These are phyloP conservation scores for Ericerus pela DNA, from an alignment of 1,140 invertebrate species.

Conservation along the genomic window DNA sequence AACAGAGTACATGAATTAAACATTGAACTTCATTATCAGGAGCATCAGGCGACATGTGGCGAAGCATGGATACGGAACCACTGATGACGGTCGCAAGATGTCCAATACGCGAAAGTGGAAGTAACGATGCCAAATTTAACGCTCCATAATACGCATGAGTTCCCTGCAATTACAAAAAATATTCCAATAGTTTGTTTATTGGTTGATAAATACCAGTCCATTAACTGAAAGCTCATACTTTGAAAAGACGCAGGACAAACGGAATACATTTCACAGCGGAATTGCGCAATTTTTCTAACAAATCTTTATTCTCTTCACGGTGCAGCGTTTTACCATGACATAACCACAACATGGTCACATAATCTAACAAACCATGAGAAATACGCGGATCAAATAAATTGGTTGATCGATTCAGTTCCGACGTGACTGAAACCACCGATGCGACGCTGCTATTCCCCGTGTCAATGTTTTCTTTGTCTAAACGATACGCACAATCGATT, in stretches of 20 bases:
- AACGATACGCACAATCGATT: too few relatives aligned
- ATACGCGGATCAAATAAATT: neutral
- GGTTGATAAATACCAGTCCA: neutral
- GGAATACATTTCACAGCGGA: neutral
- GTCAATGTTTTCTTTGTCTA: too few relatives aligned
- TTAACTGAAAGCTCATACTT: neutral
- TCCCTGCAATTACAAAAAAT: constrained; percentile 17
- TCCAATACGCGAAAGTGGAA: constrained; percentile 15
- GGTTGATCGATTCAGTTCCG: too few relatives aligned
- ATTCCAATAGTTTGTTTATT: neutral
- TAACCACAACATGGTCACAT: neutral
- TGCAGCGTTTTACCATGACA: neutral
- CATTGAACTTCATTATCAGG: constrained; percentile 7
- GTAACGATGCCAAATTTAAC: constrained; percentile 17
- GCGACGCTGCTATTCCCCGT: too few relatives aligned
- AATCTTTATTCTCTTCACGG: neutral
- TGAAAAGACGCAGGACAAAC: neutral
- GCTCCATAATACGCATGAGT: constrained; percentile 18
- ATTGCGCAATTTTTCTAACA: neutral
- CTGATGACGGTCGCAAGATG: constrained; percentile 17
- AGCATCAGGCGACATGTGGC: constrained; percentile 14
- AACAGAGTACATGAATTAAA: constrained; percentile 17
- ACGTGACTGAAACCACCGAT: too few relatives aligned
- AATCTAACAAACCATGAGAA: constrained; percentile 1
- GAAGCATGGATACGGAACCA: constrained; percentile 18